Base-by-base conservation (phyloP, 2,888 invertebrate genomes). In the Torymus aiolomorphi region DNA sequence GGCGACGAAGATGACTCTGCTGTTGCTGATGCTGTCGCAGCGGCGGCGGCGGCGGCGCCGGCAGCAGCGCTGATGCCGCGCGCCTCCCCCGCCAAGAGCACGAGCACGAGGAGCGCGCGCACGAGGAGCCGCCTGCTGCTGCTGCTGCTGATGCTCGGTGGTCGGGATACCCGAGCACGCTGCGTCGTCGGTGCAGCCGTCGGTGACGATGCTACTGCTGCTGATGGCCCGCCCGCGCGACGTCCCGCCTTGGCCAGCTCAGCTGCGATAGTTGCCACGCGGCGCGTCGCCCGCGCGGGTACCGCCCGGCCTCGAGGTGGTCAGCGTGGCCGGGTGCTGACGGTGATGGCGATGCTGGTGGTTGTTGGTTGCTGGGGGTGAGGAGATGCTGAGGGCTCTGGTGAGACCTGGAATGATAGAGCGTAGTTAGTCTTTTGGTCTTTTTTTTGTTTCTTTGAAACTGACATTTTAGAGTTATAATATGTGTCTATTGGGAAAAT, bases 181-280 rank as follows among this genome's bases (percentile, higher is more conserved):
- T 71, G 75, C 78, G 61, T 49, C 81, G 71, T 31, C 5, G 31
- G 31, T 31, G 73, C 71, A 66, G 75, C 70, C 70, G 63, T 73
- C 77, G 80, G 74, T 78, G 77, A 31, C 31, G 31, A 31, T 8
- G 31, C 3, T 31, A 31, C 31, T 5, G 31, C 31, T 31, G 31
- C 31, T 31, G 31, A 2, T 2, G 8, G 31, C 31, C 31, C 31
- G 31, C 31, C 31, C 31, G 31, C 31, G 31, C 31, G 31, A 31
- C 31, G 31, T 31, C 31, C 31, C 31, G 31, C 31, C 65, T 81
- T 72, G 75, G 75, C 80, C 80, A 80, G 80, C 70, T 80, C 77
- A 80, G 74, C 73, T 69, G 77, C 70, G 69, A 67, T 76, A 49
- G 66, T 73, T 76, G 20, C 76, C 31, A 31, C 31, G 31, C 31